phyloP scores from a whole-genome alignment of 64 coral and sea anemone genomes.

The Montipora efflorescens region DNA sequence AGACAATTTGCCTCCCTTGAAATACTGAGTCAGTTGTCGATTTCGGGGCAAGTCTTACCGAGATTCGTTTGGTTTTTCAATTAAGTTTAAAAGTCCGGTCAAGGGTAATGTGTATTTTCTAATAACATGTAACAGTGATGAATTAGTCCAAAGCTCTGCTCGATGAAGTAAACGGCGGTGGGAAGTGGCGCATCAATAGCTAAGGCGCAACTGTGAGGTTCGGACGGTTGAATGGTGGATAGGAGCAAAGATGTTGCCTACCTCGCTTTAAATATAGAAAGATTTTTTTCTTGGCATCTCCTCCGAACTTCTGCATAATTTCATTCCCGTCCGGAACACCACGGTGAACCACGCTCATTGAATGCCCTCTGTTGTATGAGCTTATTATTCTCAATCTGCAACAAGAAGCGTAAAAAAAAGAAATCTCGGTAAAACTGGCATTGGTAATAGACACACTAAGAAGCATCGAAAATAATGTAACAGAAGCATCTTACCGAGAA shows the following conservation, averaged over 20 bases:
- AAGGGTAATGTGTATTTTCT: neutral
- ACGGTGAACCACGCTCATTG: slow-evolving; percentile 1
- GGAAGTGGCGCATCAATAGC: neutral
- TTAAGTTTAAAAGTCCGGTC: neutral
- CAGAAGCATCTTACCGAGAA: neutral
- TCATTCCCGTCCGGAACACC: neutral
- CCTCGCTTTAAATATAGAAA: neutral
- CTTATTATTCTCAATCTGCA: slow-evolving; percentile 2
- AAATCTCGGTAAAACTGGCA: neutral
- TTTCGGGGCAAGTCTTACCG: no score
- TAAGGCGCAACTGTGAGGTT: neutral
- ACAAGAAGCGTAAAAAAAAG: neutral
- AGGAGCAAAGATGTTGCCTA: neutral
- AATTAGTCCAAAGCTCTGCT: neutral
- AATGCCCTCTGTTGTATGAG: neutral
- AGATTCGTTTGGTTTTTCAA: neutral
- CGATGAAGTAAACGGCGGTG: neutral
- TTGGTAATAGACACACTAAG: neutral
- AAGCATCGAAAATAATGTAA: neutral
- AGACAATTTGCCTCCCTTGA: no score
- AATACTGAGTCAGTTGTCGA: no score
- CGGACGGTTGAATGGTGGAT: neutral
- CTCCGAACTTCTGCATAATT: neutral
- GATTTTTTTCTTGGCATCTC: neutral
- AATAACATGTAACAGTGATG: neutral